Evolutionary conservation across 2,113 vertebrate species (phyloP), one percentile per base, ranked within the genome.

Genomic region (Orthonyx spaldingii): DNA sequence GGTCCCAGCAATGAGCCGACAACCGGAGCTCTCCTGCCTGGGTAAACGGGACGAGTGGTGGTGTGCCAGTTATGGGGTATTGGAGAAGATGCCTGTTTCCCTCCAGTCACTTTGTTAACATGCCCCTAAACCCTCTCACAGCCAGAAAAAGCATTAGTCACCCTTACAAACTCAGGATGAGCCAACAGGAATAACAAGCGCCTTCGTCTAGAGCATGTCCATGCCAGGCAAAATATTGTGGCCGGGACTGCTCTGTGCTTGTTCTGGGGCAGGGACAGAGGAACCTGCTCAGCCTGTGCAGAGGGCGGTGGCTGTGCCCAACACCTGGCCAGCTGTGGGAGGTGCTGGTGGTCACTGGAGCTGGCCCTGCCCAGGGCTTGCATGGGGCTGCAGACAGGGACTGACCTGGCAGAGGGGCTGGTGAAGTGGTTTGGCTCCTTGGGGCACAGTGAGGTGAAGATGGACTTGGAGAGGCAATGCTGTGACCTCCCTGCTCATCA

Each of bases 221-320:
- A 92, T 94, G 96, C 96, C 96, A 97, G 95, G 88, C 85, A 94
- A 97, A 96, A 96, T 90, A 94, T 79, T 94, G 69, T 84, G 65
- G 64, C 71, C 3, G 0, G 53, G 52, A 49, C 47, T 1, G 2
- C 74, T 79, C 78, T 61, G 57, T 2, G 28, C 71, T 89, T 94
- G 64, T 81, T 84, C 79, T 94, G 72, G 64, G 55, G 68, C 88
- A 75, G 57, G 30, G 42, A 24, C 47, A 86, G 92, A 89, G 50
- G 49, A 77, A 61, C 20, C 53, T 44, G 60, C 60, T 80, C 4
- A 7, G 71, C 35, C 2, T 1, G 41, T 65, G 56, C 4, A 7
- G 41, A 49, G 39, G 30, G 60, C 52, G 91, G 39, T 26, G 41
- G 24, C 33, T 75, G 26, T 66, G 59, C 9, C 15, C 56, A 75